Conservation (phyloP, 2,113 vertebrate genomes). For the Alectura lathami region DNA sequence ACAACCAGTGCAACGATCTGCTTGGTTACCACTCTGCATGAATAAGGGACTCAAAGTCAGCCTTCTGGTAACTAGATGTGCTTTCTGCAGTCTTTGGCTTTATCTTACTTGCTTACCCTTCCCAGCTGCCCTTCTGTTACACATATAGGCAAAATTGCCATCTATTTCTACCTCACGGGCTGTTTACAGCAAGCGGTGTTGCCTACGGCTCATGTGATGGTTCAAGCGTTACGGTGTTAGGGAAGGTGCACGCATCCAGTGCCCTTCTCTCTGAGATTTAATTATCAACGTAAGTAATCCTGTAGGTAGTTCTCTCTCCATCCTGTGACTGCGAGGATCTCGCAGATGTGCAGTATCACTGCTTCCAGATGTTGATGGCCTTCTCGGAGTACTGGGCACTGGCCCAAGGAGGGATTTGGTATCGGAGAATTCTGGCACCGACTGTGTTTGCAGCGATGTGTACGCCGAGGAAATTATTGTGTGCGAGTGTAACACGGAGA, state of each 20-base stretch:
- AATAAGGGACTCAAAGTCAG: not conserved
- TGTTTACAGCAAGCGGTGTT: not conserved
- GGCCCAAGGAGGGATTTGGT: slow-evolving; percentile 62
- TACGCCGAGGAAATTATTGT: slow-evolving; percentile 55
- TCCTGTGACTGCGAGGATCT: not conserved
- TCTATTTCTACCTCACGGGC: not conserved
- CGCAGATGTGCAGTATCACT: slow-evolving; percentile 55
- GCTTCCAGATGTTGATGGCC: slow-evolving; percentile 58
- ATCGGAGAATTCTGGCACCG: slow-evolving; percentile 26
- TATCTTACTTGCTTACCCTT: not conserved
- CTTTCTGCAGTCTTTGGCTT: not conserved
- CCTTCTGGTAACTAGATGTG: not conserved
- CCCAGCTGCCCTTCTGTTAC: not conserved
- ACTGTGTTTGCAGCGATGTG: not conserved
- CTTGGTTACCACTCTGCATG: not conserved
- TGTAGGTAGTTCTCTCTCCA: not conserved
- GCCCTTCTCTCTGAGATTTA: slow-evolving; percentile 12
- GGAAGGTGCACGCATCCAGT: not conserved
- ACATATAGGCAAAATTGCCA: not conserved
- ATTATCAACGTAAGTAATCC: slow-evolving; percentile 28
- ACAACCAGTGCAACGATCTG: not conserved
- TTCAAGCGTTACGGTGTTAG: not conserved
- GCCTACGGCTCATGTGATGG: rapidly evolving
- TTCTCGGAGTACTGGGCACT: slow-evolving; percentile 34
- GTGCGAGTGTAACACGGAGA: slow-evolving; percentile 17